A percentile compares a stretch with the other conserved stretches of the same genome.
Evolutionary conservation across 2,113 vertebrate species (phyloP).

Genomic region (Nothobranchius kuhntae): DNA sequence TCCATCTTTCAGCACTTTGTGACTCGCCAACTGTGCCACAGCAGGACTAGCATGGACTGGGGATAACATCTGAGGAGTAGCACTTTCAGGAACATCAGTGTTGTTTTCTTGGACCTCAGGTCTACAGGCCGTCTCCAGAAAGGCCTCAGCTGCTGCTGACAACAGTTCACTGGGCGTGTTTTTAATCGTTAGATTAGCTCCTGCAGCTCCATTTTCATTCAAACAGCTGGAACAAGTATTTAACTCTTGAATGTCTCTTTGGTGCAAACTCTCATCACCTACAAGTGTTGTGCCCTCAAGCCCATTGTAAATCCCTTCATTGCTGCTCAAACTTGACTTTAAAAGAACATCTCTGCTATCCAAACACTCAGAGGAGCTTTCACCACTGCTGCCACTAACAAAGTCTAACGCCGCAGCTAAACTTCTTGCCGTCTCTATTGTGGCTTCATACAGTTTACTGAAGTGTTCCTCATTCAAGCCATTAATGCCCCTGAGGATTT

Average conservation of each 20-base stretch:
- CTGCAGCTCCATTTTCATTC: slow-evolving; percentile 66
- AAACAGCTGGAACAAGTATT: slow-evolving; percentile 86
- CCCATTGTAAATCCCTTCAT: slow-evolving; percentile 30
- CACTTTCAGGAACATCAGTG: slow-evolving; percentile 28
- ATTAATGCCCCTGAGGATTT: slow-evolving; percentile 84
- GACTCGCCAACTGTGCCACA: slow-evolving; percentile 49
- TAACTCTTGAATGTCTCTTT: slow-evolving; percentile 71
- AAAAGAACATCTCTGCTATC: slow-evolving; percentile 18
- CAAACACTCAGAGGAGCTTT: slow-evolving; percentile 17
- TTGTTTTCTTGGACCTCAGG: slow-evolving; percentile 48
- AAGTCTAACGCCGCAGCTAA: slow-evolving; percentile 92
- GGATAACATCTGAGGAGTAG: slow-evolving; percentile 53
- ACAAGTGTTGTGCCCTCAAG: slow-evolving; percentile 5
- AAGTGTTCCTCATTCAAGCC: slow-evolving; percentile 89
- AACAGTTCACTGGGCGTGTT: slow-evolving; percentile 62
- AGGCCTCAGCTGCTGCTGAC: slow-evolving; percentile 71
- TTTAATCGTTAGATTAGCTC: slow-evolving; percentile 55
- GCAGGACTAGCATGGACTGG: slow-evolving; percentile 39
- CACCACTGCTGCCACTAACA: slow-evolving; percentile 76
- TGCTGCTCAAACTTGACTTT: slow-evolving; percentile 10
- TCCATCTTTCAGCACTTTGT: slow-evolving; percentile 53
- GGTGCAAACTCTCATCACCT: slow-evolving; percentile 13
- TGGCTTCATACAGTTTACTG: slow-evolving; percentile 91
- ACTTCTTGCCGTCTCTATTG: slow-evolving; percentile 91
- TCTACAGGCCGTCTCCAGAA: slow-evolving; percentile 36